Conservation (phyloP, 2,888 invertebrate species). For the Branchipolynoe longqiensis region DNA sequence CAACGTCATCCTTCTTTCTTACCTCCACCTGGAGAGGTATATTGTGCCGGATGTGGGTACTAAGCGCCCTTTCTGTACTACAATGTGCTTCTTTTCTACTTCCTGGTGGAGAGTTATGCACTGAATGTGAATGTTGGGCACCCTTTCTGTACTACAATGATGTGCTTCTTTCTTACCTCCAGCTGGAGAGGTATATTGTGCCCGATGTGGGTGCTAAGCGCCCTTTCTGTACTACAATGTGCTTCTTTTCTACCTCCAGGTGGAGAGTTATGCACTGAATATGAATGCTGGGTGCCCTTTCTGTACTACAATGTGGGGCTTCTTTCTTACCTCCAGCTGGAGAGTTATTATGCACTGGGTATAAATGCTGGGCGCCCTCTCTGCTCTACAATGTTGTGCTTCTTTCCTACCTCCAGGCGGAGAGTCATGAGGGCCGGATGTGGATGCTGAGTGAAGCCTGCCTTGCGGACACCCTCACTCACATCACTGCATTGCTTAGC, state of each 20-base stretch:
- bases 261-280: background rate
- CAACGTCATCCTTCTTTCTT: background rate
- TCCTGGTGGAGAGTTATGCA: background rate
- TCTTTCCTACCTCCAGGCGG: constrained; percentile 73
- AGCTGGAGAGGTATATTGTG: too few species aligned
- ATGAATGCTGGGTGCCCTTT: background rate
- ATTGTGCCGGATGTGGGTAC: background rate
- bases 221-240: too few species aligned
- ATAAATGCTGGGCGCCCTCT: background rate
- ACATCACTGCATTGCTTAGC: constrained; percentile 75
- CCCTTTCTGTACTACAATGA: too few species aligned
- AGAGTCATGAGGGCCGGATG: constrained; percentile 78
- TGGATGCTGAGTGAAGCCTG: constrained; percentile 79
- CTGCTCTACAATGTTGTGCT: too few species aligned
- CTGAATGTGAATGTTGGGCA: background rate
- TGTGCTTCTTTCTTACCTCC: too few species aligned
- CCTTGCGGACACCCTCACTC: constrained; percentile 73
- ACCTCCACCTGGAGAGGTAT: background rate
- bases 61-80: background rate
- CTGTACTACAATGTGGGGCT: background rate
- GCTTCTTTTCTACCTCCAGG: background rate
- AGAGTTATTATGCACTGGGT: background rate
- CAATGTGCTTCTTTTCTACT: background rate
- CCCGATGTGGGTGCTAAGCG: too few species aligned
- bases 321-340: background rate